Evolutionary conservation across 2,888 invertebrate species (phyloP), one percentile per base, ranked within the genome.

Genomic region (Nemurella pictetii): DNA sequence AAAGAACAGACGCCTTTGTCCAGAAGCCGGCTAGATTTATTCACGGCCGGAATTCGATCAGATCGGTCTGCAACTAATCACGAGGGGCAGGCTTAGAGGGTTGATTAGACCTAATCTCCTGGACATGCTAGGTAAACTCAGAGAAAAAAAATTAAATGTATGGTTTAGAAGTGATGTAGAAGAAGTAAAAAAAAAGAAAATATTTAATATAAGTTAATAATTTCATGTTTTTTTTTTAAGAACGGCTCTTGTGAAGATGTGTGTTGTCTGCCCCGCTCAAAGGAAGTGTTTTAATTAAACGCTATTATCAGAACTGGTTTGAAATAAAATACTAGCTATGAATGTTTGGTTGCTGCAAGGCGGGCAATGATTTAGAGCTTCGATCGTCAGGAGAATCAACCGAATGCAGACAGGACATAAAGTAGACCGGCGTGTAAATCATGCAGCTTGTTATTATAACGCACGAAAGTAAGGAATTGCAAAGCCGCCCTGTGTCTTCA

Each of bases 81-180:
- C 20, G 26, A 26, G 55, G 25, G 82, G 55, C 82, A 55, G 36
- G 35, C 25, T 81, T 81, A 30, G n/a, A n/a, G 26, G 80, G 75
- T 72, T 82, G 82, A 82, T 82, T 82, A 82, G 78, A 78, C 78
- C n/a, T n/a, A 30, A 30, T 78, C 78, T 29, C 28, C 26, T 78
- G 74, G 28, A 30, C 78, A 3, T 27, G 20, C 30, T 15, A 78
- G 2, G 20, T 30, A 78, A n/a, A n/a, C 4, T 26, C 20, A 4
- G 0, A 1, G 75, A 75, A 75, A 75, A 75, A 55, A 55, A 35
- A 35, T 35, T 55, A 55, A 15, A 1, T 55, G 55, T 55, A 55
- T 7, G 15, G 9, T 20, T 55, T 2, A 55, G 55, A 4, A 20
- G 77, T 12, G 29, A 78, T 78, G 30, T 78, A 78, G 28, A 0